Conservation (phyloP, 30 jellyfish, hydroid and myxozoan species). For the Chrysaora quinquecirrha region DNA sequence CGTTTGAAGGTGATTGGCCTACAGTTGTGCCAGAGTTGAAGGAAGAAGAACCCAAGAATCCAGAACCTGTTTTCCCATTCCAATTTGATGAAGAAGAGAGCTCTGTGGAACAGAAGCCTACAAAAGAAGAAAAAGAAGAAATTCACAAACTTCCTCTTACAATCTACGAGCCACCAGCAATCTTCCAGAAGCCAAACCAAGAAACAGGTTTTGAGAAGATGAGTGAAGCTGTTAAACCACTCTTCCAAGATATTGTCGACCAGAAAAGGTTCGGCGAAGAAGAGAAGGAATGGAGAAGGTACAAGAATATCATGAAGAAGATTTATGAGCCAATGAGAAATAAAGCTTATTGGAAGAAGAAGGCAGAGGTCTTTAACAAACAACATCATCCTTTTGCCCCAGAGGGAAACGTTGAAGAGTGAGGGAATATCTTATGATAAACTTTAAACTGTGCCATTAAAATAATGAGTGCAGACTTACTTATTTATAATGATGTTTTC, state of each 20-base stretch:
- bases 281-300: conserved; percentile 56
- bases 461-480: too few species aligned
- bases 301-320: conserved; percentile 25
- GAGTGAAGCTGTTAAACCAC: conserved; percentile 55
- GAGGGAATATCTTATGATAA: not conserved
- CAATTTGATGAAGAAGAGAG: conserved; percentile 28
- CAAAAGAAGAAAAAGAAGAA: conserved; percentile 1
- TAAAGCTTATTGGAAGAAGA: not conserved
- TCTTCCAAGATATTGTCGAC: conserved; percentile 42
- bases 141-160: conserved; percentile 25
- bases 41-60: not conserved
- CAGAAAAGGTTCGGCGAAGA: conserved; percentile 27
- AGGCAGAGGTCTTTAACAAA: not conserved
- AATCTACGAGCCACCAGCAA: conserved; percentile 40
- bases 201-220: conserved; percentile 36
- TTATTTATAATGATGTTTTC: too few species aligned
- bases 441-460: too few species aligned
- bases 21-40: conserved; percentile 25
- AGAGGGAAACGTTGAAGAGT: not conserved
- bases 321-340: conserved; percentile 2
- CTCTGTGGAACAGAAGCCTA: not conserved
- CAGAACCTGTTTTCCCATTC: conserved; percentile 28
- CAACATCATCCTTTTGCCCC: not conserved
- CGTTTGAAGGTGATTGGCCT: not conserved
- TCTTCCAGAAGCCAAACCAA: conserved; percentile 14